A percentile compares a stretch with the other conserved stretches of the same genome.
phyloP scores from a whole-genome alignment of 2,888 invertebrate species.

The Drosophila antonietae region DNA sequence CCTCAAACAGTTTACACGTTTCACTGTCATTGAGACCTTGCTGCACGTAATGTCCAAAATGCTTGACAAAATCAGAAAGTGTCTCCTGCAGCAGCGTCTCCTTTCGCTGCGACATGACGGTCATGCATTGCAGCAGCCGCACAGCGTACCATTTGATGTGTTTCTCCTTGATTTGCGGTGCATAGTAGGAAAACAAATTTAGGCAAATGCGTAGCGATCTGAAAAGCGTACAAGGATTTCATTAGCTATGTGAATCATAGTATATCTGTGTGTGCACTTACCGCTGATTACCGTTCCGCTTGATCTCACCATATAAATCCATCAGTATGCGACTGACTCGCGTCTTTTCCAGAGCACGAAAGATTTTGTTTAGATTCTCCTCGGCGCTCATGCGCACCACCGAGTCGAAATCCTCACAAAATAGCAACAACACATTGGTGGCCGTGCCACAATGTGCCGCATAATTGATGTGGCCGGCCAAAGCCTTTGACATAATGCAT shows the following conservation, averaged over 20 bases:
- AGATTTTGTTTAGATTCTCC: constrained; percentile 92
- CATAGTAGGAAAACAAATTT: constrained; percentile 90
- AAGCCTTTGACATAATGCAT: constrained; percentile 86
- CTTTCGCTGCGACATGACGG: constrained; percentile 89
- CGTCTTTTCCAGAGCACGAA: constrained; percentile 89
- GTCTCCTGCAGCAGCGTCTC: constrained; percentile 86
- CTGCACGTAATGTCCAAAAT: constrained; percentile 82
- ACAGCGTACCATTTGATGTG: constrained; percentile 92
- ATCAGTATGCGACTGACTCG: constrained; percentile 90
- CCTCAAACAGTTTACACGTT: constrained; percentile 83
- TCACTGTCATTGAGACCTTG: constrained; percentile 84
- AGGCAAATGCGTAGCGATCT: constrained; percentile 91
- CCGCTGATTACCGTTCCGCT: constrained; percentile 88
- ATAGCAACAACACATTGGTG: constrained; percentile 89
- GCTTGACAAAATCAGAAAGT: constrained; percentile 82
- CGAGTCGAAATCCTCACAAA: constrained; percentile 91
- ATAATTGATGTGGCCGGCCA: constrained; percentile 86
- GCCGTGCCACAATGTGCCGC: constrained; percentile 88
- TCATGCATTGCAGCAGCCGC: constrained; percentile 90
- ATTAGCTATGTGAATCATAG: background rate
- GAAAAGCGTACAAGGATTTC: constrained; percentile 55
- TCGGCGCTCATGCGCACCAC: constrained; percentile 92
- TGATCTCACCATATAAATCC: constrained; percentile 93
- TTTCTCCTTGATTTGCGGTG: constrained; percentile 90
- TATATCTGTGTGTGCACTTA: constrained; percentile 36